These are phyloP conservation scores for Noctua janthina DNA, from an alignment of 2,888 invertebrate species.

Conservation along the genomic window DNA sequence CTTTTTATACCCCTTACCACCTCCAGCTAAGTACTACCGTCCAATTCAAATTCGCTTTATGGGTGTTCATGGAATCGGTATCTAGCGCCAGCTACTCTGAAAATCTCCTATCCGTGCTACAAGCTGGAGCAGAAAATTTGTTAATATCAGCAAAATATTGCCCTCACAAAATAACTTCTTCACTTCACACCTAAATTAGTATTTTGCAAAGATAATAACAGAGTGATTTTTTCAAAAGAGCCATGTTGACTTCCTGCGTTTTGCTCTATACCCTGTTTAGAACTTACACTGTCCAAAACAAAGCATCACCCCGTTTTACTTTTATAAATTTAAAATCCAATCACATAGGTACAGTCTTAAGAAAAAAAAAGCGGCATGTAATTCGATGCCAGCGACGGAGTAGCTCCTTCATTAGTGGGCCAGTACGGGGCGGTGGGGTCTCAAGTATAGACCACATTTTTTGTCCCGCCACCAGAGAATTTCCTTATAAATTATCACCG, in stretches of 20 bases:
- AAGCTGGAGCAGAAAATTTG: background rate
- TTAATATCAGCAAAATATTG: background rate
- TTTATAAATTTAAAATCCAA: background rate
- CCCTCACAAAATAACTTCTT: background rate
- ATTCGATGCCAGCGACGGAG: conserved; percentile 69
- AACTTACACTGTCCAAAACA: background rate
- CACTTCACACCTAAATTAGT: background rate
- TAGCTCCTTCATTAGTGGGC: conserved; percentile 87
- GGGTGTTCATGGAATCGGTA: background rate
- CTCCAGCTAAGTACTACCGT: background rate
- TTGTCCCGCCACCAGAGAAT: conserved; percentile 79
- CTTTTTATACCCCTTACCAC: background rate
- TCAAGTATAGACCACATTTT: conserved; percentile 84
- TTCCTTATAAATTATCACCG: conserved; percentile 70
- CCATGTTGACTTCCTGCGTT: background rate
- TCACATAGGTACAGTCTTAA: background rate
- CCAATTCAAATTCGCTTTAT: background rate
- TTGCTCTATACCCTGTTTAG: background rate
- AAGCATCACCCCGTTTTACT: background rate
- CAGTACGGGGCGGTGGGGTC: conserved; percentile 74
- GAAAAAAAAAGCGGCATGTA: conserved; percentile 71
- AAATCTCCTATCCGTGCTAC: background rate
- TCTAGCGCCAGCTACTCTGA: background rate
- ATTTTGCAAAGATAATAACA: background rate
- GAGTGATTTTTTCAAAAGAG: background rate